Evolutionary conservation across 1,140 invertebrate species (phyloP).

Genomic region (Caerostris darwini): DNA sequence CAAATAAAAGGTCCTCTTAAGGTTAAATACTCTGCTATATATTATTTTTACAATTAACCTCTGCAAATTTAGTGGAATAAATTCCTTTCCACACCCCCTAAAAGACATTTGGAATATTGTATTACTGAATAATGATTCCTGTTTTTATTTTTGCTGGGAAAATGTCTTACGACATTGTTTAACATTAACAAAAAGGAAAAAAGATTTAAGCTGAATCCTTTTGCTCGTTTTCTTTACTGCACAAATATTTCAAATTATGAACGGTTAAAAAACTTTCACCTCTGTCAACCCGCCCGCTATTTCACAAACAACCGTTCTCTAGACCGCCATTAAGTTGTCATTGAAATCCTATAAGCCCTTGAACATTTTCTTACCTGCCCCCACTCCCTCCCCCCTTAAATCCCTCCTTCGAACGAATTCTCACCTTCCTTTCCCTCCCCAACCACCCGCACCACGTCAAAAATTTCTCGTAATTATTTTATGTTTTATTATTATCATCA

Average conservation of each 20-base stretch:
- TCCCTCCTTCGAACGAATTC: neutral
- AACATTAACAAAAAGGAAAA: neutral
- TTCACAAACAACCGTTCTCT: neutral
- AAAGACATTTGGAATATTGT: neutral
- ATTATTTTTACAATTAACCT: neutral
- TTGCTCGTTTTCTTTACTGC: neutral
- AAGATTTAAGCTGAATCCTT: constrained; percentile 3
- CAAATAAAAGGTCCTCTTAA: neutral
- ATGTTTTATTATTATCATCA: neutral
- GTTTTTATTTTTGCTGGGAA: constrained; percentile 1
- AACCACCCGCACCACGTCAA: neutral
- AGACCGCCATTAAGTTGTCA: constrained; percentile 51
- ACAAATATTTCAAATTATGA: constrained; percentile 58
- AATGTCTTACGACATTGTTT: constrained; percentile 23
- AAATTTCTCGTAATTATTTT: constrained; percentile 47
- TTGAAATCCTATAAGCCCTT: constrained; percentile 44
- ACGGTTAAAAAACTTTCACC: neutral
- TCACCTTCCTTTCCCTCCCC: neutral
- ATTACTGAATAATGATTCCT: constrained; percentile 22
- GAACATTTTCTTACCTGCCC: constrained; percentile 3
- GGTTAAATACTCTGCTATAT: constrained; percentile 1
- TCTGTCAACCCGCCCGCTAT: neutral
- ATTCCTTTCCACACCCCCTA: neutral
- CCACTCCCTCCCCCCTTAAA: neutral
- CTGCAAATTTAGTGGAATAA: neutral